A percentile compares a stretch with the other conserved stretches of the same genome.
Evolutionary conservation across 2,797 vertebrate species (phyloP).

Genomic region (Dendrocincla tyrannina): DNA sequence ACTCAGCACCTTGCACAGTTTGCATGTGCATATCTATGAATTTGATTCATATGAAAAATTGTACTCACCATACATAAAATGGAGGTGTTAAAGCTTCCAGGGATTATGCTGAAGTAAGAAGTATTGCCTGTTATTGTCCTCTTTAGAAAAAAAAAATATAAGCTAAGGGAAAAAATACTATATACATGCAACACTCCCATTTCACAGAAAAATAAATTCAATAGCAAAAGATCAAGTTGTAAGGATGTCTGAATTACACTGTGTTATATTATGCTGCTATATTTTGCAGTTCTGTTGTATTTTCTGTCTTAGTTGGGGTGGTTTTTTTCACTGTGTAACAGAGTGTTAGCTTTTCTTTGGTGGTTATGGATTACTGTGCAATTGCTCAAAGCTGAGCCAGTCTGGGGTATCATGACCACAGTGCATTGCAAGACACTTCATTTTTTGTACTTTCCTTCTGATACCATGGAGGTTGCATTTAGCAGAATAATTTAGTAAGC

Average conservation of each 20-base stretch:
- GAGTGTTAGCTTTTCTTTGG: background rate
- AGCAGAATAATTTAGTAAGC: constrained; percentile 23
- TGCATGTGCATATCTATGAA: background rate
- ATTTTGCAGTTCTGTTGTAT: background rate
- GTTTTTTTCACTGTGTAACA: background rate
- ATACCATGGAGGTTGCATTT: background rate
- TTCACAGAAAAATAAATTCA: background rate
- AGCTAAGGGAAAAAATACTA: background rate
- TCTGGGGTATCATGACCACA: background rate
- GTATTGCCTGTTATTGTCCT: background rate
- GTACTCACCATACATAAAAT: background rate
- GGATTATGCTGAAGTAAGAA: background rate
- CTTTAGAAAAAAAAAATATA: background rate
- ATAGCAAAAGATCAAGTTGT: background rate
- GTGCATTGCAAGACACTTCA: background rate
- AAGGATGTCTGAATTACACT: background rate
- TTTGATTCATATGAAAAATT: background rate
- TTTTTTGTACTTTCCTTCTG: background rate
- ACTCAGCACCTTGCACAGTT: background rate
- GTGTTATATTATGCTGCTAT: background rate
- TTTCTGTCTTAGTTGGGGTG: background rate
- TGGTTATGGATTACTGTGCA: background rate
- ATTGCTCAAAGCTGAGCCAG: background rate
- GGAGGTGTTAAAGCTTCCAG: background rate
- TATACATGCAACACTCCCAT: background rate